Conservation (phyloP, 2,113 vertebrate species). For the Choloepus hoffmanni region DNA sequence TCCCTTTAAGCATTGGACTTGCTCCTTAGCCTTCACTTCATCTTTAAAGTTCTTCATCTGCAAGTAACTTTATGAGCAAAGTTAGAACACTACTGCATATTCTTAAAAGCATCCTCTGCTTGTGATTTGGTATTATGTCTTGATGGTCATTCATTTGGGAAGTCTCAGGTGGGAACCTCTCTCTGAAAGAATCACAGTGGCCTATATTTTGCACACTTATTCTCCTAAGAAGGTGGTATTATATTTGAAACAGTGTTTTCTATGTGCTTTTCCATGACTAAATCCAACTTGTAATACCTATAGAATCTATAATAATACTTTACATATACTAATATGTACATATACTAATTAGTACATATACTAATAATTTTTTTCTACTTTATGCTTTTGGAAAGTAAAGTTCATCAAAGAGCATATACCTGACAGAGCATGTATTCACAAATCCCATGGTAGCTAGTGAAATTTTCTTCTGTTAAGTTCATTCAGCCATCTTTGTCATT, state of each 20-base stretch:
- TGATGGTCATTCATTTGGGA: background rate
- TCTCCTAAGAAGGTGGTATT: background rate
- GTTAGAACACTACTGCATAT: too few species aligned
- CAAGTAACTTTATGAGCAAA: background rate
- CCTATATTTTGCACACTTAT: background rate
- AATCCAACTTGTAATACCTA: background rate
- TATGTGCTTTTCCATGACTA: background rate
- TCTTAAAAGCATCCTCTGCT: background rate
- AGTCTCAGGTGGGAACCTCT: background rate
- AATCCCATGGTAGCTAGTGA: slow-evolving; percentile 34
- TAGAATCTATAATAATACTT: background rate
- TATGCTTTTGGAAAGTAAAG: background rate
- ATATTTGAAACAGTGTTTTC: slow-evolving; percentile 21
- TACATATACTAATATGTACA: too few species aligned
- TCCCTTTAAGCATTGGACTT: background rate
- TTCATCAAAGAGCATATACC: slow-evolving; percentile 7
- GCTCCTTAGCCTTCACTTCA: background rate
- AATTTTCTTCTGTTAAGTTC: slow-evolving; percentile 58
- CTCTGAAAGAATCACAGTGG: background rate
- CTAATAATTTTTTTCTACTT: background rate
- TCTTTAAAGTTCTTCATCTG: background rate
- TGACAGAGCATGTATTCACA: slow-evolving; percentile 24
- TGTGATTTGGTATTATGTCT: background rate
- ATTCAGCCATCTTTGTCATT: slow-evolving; percentile 66
- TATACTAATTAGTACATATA: background rate